A percentile compares a stretch with the other conserved stretches of the same genome.
phyloP scores from a whole-genome alignment of 2,113 vertebrate species.

The Illadopsis cleaveri region DNA sequence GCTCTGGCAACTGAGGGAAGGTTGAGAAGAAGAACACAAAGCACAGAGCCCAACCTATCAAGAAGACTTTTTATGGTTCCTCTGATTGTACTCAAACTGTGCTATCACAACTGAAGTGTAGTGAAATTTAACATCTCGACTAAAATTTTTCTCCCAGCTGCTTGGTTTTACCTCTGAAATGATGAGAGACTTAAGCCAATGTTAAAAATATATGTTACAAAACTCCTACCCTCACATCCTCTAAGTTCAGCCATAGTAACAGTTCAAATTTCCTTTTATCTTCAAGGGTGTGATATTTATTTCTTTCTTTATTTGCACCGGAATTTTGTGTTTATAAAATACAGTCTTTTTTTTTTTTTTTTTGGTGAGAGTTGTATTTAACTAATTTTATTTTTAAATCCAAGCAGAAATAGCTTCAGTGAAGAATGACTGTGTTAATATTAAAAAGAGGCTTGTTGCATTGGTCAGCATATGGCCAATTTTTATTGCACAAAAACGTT shows the following conservation, averaged over 20 bases:
- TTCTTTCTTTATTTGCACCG: conserved; percentile 60
- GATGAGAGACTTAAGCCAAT: conserved; percentile 60
- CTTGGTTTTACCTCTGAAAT: conserved; percentile 58
- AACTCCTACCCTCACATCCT: conserved; percentile 47
- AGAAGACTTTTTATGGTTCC: conserved; percentile 64
- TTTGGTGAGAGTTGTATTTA: conserved; percentile 52
- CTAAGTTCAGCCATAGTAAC: conserved; percentile 57
- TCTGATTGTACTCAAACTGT: conserved; percentile 61
- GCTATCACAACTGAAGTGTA: conserved; percentile 36
- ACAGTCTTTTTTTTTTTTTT: conserved; percentile 30
- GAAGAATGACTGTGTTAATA: conserved; percentile 61
- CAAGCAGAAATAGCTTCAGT: conserved; percentile 45
- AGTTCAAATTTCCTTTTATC: conserved; percentile 53
- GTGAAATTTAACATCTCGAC: conserved; percentile 18
- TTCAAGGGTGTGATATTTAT: conserved; percentile 63
- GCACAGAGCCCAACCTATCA: conserved; percentile 67
- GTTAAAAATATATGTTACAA: conserved; percentile 43
- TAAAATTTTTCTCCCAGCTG: conserved; percentile 50
- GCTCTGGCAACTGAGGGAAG: conserved; percentile 62
- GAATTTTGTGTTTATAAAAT: conserved; percentile 54
- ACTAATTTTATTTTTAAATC: conserved; percentile 60
- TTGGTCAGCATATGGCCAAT: conserved; percentile 67
- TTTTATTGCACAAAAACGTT: conserved; percentile 75
- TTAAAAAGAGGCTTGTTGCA: conserved; percentile 51
- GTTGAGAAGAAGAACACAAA: conserved; percentile 68